phyloP scores from a whole-genome alignment of 2,888 invertebrate genomes.

The Parnassius mnemosyne region DNA sequence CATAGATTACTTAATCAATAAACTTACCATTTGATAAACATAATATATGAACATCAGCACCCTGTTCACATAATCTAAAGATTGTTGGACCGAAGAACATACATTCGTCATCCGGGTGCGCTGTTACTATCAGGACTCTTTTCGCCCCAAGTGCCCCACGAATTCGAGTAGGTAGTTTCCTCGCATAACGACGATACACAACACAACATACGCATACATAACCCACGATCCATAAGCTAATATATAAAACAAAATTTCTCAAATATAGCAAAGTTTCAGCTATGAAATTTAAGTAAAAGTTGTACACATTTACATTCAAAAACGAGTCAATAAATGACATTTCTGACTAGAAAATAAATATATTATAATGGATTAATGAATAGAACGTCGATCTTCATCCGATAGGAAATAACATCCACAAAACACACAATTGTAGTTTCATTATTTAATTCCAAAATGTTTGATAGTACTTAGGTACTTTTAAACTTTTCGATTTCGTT shows the following conservation, averaged over 20 bases:
- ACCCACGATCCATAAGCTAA: slow-evolving; percentile 78
- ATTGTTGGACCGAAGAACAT: slow-evolving; percentile 99
- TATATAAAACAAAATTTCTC: slow-evolving; percentile 66
- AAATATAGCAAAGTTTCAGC: slow-evolving; percentile 64
- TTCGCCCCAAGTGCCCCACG: slow-evolving; percentile 74
- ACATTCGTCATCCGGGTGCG: slow-evolving; percentile 99
- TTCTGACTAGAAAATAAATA: slow-evolving; percentile 44
- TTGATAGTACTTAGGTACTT: too few relatives aligned
- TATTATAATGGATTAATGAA: slow-evolving; percentile 11
- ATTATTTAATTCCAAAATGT: too few relatives aligned
- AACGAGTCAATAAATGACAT: slow-evolving; percentile 57
- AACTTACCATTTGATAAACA: slow-evolving; percentile 91
- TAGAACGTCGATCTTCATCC: slow-evolving; percentile 25
- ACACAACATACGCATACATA: slow-evolving; percentile 73
- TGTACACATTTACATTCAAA: slow-evolving; percentile 56
- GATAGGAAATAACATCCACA: slow-evolving; percentile 5
- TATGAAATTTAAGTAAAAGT: slow-evolving; percentile 59
- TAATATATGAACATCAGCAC: slow-evolving; percentile 87
- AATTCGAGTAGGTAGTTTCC: slow-evolving; percentile 71
- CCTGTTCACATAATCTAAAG: slow-evolving; percentile 83
- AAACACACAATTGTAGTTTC: too few relatives aligned
- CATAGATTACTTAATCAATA: background rate
- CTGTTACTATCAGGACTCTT: slow-evolving; percentile 90
- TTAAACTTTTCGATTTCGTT: too few relatives aligned
- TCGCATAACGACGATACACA: slow-evolving; percentile 75